Evolutionary conservation across 2,113 vertebrate genomes (phyloP).

Genomic region (Charadrius vociferus): DNA sequence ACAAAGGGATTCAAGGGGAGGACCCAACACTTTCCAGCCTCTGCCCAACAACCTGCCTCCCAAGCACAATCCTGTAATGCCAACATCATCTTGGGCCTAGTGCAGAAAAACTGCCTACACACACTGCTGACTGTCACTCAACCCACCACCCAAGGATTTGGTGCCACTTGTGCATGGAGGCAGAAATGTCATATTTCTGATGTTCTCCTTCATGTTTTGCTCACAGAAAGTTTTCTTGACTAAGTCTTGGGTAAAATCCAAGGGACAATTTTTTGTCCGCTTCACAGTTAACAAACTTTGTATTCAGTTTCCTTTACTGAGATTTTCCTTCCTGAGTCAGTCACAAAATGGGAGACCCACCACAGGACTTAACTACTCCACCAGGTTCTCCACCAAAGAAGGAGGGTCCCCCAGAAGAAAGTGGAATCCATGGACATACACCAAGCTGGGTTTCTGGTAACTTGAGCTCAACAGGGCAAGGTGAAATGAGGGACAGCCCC

Average conservation of each 20-base stretch:
- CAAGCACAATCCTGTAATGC: background rate
- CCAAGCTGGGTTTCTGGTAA: background rate
- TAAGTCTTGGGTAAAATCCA: background rate
- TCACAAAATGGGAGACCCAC: background rate
- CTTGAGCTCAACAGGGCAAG: background rate
- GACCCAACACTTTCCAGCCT: background rate
- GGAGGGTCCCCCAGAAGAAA: background rate
- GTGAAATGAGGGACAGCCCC: background rate
- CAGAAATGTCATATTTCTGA: background rate
- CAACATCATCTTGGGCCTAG: fast-evolving
- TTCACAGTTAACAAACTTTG: background rate
- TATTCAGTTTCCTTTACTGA: background rate
- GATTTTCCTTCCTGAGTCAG: background rate
- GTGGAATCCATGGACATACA: background rate
- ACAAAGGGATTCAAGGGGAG: background rate
- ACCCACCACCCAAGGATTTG: background rate
- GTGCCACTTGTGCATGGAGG: background rate
- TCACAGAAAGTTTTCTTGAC: background rate
- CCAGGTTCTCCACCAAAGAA: background rate
- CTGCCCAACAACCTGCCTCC: background rate
- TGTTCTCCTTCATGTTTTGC: background rate
- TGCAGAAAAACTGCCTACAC: background rate
- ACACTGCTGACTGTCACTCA: background rate
- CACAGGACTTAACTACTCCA: background rate
- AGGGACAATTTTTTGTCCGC: background rate